These are phyloP conservation scores for Amaurobius ferox DNA, from an alignment of 2,888 invertebrate genomes.

Conservation along the genomic window DNA sequence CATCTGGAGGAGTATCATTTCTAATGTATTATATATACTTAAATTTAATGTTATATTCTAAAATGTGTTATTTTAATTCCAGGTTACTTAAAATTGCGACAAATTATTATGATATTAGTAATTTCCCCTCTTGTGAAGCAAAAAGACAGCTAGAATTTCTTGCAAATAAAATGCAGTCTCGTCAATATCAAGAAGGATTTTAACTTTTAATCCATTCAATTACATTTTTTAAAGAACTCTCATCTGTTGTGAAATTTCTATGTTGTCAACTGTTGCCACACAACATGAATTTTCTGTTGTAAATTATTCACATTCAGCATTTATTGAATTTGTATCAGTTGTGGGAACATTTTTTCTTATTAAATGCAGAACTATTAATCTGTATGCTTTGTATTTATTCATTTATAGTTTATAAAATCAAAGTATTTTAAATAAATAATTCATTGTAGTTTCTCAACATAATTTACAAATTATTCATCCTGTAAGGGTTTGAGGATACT, in stretches of 20 bases:
- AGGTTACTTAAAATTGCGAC: conserved; percentile 96
- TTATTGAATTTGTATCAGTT: conserved; percentile 40
- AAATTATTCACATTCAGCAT: conserved; percentile 38
- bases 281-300: conserved; percentile 35
- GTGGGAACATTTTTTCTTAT: conserved; percentile 55
- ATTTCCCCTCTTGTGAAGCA: conserved; percentile 98
- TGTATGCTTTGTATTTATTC: too few relatives aligned
- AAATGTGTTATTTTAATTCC: conserved; percentile 75
- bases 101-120: conserved; percentile 98
- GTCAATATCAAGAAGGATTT: conserved; percentile 92
- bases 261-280: background rate
- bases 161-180: conserved; percentile 89
- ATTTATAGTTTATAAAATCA: too few relatives aligned
- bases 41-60: too few relatives aligned
- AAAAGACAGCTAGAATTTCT: conserved; percentile 92
- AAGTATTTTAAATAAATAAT: too few relatives aligned
- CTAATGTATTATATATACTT: too few relatives aligned
- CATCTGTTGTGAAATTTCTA: conserved; percentile 25
- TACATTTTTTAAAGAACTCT: conserved; percentile 18
- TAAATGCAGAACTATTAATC: too few relatives aligned
- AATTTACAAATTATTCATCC: too few relatives aligned
- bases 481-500: too few relatives aligned
- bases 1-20: too few relatives aligned
- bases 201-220: conserved; percentile 76
- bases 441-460: too few relatives aligned